Evolutionary conservation across 2,113 vertebrate species (phyloP).

Genomic region (Ciconia stormi): DNA sequence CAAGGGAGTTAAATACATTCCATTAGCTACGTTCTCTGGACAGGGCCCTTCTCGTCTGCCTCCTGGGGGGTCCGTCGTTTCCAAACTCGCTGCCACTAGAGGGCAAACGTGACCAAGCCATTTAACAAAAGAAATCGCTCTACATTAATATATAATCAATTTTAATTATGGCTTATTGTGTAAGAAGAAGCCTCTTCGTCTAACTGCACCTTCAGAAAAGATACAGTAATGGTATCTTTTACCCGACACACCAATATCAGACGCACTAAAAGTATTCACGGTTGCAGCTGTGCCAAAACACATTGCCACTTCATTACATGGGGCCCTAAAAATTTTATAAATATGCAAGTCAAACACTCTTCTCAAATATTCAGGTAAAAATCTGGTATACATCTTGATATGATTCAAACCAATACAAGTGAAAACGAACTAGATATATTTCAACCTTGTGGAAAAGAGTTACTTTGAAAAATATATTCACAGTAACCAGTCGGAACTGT

Average conservation of each 20-base stretch:
- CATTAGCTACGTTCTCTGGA: background rate
- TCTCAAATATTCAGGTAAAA: background rate
- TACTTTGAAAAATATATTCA: background rate
- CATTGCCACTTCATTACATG: fast-evolving
- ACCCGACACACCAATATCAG: background rate
- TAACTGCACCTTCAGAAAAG: background rate
- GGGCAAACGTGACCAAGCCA: conserved; percentile 5
- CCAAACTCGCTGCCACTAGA: conserved; percentile 1
- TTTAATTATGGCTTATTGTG: background rate
- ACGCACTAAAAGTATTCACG: background rate
- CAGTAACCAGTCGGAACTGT: background rate
- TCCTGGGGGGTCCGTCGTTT: background rate
- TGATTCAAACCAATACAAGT: background rate
- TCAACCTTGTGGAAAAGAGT: background rate
- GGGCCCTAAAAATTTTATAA: background rate
- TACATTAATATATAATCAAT: background rate
- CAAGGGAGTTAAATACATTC: background rate
- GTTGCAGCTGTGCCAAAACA: background rate
- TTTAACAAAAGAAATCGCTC: background rate
- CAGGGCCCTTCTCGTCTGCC: background rate
- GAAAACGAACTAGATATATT: background rate
- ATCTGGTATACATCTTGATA: background rate
- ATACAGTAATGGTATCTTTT: background rate
- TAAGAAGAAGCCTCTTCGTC: background rate
- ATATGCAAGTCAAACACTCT: background rate